phyloP scores from a whole-genome alignment of 2,113 vertebrate species.

The Bostrychus sinensis region DNA sequence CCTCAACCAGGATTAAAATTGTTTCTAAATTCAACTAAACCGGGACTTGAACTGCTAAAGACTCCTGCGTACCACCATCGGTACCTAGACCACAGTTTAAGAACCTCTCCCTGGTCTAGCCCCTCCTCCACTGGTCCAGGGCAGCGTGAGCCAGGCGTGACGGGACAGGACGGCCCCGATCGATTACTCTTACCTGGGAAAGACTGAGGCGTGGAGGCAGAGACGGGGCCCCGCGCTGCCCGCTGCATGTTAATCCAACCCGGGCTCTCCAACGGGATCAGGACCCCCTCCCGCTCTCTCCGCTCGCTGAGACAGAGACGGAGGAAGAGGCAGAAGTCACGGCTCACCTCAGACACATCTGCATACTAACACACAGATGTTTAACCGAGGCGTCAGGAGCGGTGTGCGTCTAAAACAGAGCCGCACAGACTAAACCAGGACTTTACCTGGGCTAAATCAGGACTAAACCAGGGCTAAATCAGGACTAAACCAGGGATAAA shows the following conservation, averaged over 20 bases:
- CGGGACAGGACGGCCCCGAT: constrained; percentile 62
- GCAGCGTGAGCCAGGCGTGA: constrained; percentile 55
- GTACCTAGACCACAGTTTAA: too few relatives aligned
- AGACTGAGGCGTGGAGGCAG: constrained; percentile 30
- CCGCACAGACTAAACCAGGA: too few relatives aligned
- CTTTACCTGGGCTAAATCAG: too few relatives aligned
- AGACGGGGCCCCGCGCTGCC: constrained; percentile 61
- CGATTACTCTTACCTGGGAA: constrained; percentile 73
- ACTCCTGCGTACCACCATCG: too few relatives aligned
- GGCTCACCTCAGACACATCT: constrained; percentile 27
- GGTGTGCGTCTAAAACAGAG: constrained; percentile 10
- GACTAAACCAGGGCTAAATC: too few relatives aligned
- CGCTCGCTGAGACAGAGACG: constrained; percentile 29
- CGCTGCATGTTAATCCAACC: constrained; percentile 71
- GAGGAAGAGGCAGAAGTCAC: not conserved
- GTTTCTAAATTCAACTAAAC: too few relatives aligned
- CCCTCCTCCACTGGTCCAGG: not conserved
- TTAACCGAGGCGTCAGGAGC: constrained; percentile 20
- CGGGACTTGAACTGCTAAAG: too few relatives aligned
- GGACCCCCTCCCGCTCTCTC: constrained; percentile 57
- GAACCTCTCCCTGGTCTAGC: not conserved
- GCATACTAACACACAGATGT: constrained; percentile 41
- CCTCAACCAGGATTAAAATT: too few relatives aligned
- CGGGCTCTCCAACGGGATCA: constrained; percentile 52
- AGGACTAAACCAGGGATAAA: too few relatives aligned